phyloP scores from a whole-genome alignment of 2,888 invertebrate genomes.

The Tenthredo mesomela region DNA sequence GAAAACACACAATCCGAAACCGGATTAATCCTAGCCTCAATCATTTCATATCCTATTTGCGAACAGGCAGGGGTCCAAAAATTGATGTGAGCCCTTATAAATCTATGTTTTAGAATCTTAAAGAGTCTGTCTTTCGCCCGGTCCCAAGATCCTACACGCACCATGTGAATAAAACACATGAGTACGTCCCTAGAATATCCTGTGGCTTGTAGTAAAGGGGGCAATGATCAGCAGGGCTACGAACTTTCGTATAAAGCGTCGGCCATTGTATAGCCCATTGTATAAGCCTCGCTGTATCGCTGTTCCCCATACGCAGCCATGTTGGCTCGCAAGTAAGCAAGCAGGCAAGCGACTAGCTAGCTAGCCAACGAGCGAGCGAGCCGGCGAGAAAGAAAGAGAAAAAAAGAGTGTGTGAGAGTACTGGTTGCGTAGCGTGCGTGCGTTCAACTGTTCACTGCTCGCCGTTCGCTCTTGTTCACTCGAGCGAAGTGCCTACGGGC shows the following conservation, averaged over 20 bases:
- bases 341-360: background rate
- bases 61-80: background rate
- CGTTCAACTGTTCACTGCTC: slow-evolving; percentile 13
- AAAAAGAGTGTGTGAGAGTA: background rate
- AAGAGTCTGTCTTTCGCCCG: background rate
- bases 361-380: too few species aligned
- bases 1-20: background rate
- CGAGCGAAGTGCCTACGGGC: slow-evolving; percentile 42
- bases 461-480: slow-evolving; percentile 37
- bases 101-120: background rate
- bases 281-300: slow-evolving; percentile 24
- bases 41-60: background rate
- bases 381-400: background rate
- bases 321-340: background rate
- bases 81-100: background rate
- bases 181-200: slow-evolving; percentile 6
- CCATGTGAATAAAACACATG: background rate
- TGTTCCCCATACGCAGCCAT: slow-evolving; percentile 26
- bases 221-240: slow-evolving; percentile 34
- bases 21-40: background rate
- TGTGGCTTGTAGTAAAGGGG: background rate
- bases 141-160: background rate
- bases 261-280: slow-evolving; percentile 46
- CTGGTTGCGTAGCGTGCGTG: slow-evolving; percentile 11
- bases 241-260: slow-evolving; percentile 38